Evolutionary conservation across 2,888 invertebrate genomes (phyloP).

Genomic region (Physocephala rufipes): DNA sequence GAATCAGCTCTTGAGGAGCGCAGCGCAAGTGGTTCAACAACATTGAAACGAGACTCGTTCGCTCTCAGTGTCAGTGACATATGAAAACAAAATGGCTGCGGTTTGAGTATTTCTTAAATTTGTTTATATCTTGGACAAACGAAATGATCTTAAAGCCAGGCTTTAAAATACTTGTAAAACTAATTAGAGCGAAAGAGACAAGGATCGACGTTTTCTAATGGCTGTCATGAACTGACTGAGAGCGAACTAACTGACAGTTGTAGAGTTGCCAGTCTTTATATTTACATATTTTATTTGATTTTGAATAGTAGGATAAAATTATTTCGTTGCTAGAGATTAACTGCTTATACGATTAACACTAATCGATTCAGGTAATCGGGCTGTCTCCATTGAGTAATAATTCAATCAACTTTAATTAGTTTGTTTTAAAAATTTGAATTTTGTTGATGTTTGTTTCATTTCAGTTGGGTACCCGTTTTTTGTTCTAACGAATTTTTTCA

Average conservation of each 20-base stretch:
- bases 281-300: not conserved
- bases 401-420: no score
- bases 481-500: not conserved
- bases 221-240: not conserved
- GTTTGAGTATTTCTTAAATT: not conserved
- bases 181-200: not conserved
- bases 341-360: no score
- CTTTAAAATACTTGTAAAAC: not conserved
- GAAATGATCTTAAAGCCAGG: not conserved
- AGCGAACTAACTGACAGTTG: slow-evolving; percentile 8
- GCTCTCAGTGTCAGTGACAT: slow-evolving; percentile 5
- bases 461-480: no score
- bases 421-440: no score
- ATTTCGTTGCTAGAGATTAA: no score
- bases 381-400: no score
- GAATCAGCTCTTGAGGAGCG: slow-evolving; percentile 24
- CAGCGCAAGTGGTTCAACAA: slow-evolving; percentile 33
- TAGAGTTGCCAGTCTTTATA: not conserved
- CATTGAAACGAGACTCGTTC: slow-evolving; percentile 29
- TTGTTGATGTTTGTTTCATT: no score
- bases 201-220: not conserved
- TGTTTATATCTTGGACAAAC: slow-evolving; percentile 25
- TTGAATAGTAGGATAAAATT: not conserved
- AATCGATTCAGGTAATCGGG: no score
- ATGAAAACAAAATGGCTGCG: slow-evolving; percentile 28